Conservation (phyloP, 2,797 vertebrate species). For the Sus cebifrons region DNA sequence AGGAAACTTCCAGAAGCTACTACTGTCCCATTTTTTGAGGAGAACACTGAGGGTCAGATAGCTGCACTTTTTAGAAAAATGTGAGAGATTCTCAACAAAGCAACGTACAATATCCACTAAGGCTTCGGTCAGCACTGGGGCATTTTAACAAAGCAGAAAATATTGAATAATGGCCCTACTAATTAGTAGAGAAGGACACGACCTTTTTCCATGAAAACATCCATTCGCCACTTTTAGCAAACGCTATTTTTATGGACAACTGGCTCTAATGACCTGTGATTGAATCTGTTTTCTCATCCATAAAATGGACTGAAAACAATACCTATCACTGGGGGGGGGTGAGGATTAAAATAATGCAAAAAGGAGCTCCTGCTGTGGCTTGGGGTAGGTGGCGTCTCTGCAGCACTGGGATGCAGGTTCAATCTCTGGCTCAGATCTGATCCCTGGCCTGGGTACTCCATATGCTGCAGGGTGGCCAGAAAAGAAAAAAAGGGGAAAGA, state of each 20-base stretch:
- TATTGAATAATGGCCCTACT: neutral
- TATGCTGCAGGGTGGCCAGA: too few species aligned
- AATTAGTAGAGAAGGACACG: neutral
- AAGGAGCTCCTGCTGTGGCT: too few species aligned
- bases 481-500: too few species aligned
- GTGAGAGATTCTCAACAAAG: neutral
- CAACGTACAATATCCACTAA: neutral
- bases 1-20: neutral
- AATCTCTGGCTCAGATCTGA: too few species aligned
- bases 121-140: neutral
- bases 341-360: neutral
- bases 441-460: too few species aligned
- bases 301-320: neutral
- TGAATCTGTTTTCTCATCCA: neutral
- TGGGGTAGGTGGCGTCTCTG: too few species aligned
- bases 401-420: too few species aligned
- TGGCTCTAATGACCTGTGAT: neutral
- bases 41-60: neutral
- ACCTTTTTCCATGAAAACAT: neutral
- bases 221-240: neutral
- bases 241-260: neutral
- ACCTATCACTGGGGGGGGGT: rapidly evolving
- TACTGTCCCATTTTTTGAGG: neutral
- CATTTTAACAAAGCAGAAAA: neutral
- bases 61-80: neutral